Conservation (phyloP, 2,888 invertebrate species). For the Synergus japonicus region DNA sequence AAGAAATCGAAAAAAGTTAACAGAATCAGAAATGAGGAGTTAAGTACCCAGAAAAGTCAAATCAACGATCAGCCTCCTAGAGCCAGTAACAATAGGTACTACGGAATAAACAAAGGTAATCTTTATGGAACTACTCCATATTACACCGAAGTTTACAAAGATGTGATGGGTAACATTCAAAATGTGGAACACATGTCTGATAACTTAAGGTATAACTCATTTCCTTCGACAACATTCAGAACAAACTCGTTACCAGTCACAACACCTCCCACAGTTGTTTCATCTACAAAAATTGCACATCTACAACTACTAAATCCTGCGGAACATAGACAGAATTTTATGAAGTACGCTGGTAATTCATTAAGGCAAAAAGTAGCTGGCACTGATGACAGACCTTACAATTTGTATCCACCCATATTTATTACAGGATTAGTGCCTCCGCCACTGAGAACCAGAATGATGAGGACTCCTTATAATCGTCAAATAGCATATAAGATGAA, state of each 20-base stretch:
- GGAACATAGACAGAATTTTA: neutral
- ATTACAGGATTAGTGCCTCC: neutral
- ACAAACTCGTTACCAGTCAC: neutral
- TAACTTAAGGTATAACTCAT: neutral
- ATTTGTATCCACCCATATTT: neutral
- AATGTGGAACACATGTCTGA: slow-evolving; percentile 49
- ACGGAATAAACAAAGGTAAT: neutral
- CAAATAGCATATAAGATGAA: neutral
- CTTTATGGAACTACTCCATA: slow-evolving; percentile 58
- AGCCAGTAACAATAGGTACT: neutral
- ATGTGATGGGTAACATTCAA: slow-evolving; percentile 73
- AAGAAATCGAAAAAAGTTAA: neutral
- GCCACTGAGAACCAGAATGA: neutral
- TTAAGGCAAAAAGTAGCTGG: neutral
- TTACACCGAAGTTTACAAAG: slow-evolving; percentile 72
- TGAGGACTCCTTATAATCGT: neutral
- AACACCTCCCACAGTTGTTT: neutral
- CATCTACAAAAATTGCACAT: neutral
- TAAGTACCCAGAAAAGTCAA: neutral
- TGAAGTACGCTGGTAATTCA: neutral
- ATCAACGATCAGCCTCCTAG: neutral
- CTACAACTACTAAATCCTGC: neutral
- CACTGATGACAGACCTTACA: neutral
- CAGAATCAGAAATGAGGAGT: neutral
- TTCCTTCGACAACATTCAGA: neutral